Percentiles rank a stretch among this genome's conserved stretches.
Conservation (phyloP, 2,888 invertebrate species). For the Drosophila bunnanda region DNA sequence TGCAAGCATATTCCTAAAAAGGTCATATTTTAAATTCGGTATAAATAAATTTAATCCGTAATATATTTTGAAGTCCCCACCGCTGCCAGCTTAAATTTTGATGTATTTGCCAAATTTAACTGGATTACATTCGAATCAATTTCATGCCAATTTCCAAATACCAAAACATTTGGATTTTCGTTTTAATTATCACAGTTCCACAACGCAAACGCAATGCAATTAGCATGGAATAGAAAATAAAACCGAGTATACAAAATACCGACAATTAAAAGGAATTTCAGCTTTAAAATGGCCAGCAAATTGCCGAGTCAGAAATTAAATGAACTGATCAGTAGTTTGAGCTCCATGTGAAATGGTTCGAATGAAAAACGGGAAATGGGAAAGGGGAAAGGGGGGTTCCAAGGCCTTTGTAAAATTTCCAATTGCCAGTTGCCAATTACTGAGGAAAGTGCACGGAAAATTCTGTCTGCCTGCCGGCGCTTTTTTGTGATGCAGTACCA, state of each 20-base stretch:
- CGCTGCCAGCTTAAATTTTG: constrained; percentile 11
- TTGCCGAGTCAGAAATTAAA: constrained; percentile 58
- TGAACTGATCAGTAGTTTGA: constrained; percentile 66
- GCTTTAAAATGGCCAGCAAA: constrained; percentile 46
- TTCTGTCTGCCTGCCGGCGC: constrained; percentile 17
- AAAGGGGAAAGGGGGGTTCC: not conserved
- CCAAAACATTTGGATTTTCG: constrained; percentile 34
- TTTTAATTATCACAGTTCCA: constrained; percentile 22
- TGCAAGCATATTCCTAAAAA: not conserved
- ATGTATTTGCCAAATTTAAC: constrained; percentile 24
- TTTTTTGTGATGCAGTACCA: constrained; percentile 23
- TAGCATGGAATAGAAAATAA: constrained; percentile 38
- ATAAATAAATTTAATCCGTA: not conserved
- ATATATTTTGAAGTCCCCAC: not conserved
- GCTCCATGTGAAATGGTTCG: constrained; percentile 47
- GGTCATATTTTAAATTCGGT: not conserved
- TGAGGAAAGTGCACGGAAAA: constrained; percentile 31
- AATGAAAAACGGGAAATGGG: not conserved
- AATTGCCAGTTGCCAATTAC: constrained; percentile 59
- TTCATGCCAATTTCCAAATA: constrained; percentile 33
- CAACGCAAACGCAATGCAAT: constrained; percentile 41
- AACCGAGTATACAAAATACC: constrained; percentile 22
- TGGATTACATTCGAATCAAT: constrained; percentile 44
- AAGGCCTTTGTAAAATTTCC: constrained; percentile 54
- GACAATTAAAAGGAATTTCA: constrained; percentile 43